These are phyloP conservation scores for Junonia oenone DNA, from an alignment of 2,888 invertebrate genomes.

Conservation along the genomic window DNA sequence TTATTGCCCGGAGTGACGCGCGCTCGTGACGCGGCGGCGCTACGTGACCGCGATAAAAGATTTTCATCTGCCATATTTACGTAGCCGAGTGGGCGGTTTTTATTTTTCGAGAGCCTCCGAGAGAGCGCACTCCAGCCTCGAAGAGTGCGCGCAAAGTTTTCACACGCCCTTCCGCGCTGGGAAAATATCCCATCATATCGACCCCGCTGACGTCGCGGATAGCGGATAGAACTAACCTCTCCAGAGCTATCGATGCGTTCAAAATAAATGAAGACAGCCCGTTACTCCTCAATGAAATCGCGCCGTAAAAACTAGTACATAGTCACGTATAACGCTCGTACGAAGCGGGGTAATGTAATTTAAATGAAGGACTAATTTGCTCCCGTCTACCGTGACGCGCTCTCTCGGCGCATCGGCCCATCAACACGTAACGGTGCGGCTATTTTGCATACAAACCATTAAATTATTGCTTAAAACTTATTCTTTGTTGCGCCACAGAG, in stretches of 20 bases:
- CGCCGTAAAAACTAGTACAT: slow-evolving; percentile 48
- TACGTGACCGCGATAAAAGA: slow-evolving; percentile 80
- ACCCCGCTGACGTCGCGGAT: slow-evolving; percentile 11
- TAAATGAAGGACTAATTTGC: slow-evolving; percentile 76
- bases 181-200: slow-evolving; percentile 41
- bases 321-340: slow-evolving; percentile 59
- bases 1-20: slow-evolving; percentile 73
- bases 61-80: slow-evolving; percentile 79
- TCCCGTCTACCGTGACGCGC: slow-evolving; percentile 73
- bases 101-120: slow-evolving; percentile 70
- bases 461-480: slow-evolving; percentile 79
- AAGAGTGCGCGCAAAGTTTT: slow-evolving; percentile 60
- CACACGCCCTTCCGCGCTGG: slow-evolving; percentile 64
- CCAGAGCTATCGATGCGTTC: slow-evolving; percentile 53
- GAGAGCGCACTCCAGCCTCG: slow-evolving; percentile 47
- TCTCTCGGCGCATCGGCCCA: slow-evolving; percentile 69
- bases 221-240: background rate
- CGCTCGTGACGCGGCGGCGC: slow-evolving; percentile 73
- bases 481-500: slow-evolving; percentile 76
- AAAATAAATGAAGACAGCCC: slow-evolving; percentile 40
- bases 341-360: slow-evolving; percentile 67
- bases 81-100: slow-evolving; percentile 77
- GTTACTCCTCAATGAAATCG: slow-evolving; percentile 47
- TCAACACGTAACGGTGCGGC: slow-evolving; percentile 75
- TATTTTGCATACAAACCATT: slow-evolving; percentile 79